Evolutionary conservation across 2,797 vertebrate genomes (phyloP), one percentile per base, ranked within the genome.

Genomic region (Pristis pectinata): DNA sequence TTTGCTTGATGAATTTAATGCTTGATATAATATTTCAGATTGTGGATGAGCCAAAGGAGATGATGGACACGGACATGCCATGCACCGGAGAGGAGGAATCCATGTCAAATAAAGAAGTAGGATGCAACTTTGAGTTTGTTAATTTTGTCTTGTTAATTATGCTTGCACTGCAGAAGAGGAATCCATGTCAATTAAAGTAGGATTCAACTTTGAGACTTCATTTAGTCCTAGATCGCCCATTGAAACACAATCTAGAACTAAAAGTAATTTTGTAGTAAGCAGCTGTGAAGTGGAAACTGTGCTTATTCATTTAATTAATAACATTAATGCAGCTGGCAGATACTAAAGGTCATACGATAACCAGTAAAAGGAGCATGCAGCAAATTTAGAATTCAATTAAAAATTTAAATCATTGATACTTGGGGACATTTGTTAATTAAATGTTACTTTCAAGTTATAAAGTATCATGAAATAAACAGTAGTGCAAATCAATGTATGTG

Each of bases 71-170:
- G 30, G 49, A 74, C 67, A 76, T 72, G 92, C 92, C 92, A 76
- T 76, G 70, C 49, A 34, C 44, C 76, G 49, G 70, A 19, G 67
- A 94, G 44, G 92, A 94, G 92, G 70, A 74, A 72, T 94, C 92
- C 27, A 34, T 94, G 67, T 74, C 64, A 34, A 72, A 74, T 94
- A 94, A 94, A 93, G 41, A 93, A 76, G 92, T 94, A 94, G 70
- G 92, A 56, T 76, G 70, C 44, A 15, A 53, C 15, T 94, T 94
- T 94, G 70, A 53, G 67, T 53, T 53, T 70, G 5, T 37, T 74
- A 30, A 37, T 70, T 92, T 92, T 41, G 41, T 49, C 49, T 49
- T 49, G 49, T 49, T 49, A 49, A 49, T 49, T 49, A 3, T 49
- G 49, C 49, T 49, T 49, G 49, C 49, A 49, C 49, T 49, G 49